These are phyloP conservation scores for Bedellia somnulentella DNA, from an alignment of 2,888 invertebrate genomes.

Conservation along the genomic window DNA sequence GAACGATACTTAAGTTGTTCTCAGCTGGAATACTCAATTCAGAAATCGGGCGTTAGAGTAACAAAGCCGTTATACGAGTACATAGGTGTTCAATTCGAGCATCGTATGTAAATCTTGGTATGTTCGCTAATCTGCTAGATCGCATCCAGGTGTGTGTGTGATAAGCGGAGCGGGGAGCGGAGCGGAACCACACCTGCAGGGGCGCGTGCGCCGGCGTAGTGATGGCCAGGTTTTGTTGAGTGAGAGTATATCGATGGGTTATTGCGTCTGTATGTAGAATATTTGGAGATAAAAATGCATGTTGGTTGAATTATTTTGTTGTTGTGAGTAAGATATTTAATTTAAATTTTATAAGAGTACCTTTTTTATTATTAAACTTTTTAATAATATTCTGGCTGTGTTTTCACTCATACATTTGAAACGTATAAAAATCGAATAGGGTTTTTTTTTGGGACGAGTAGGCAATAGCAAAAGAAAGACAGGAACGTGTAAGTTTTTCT, in stretches of 20 bases:
- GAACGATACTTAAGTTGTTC: too few species aligned
- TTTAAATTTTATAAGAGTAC: background rate
- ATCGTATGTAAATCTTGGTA: slow-evolving; percentile 15
- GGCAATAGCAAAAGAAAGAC: background rate
- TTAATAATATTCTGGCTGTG: too few species aligned
- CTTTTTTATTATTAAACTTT: background rate
- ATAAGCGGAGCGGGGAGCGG: slow-evolving; percentile 21
- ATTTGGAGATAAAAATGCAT: background rate
- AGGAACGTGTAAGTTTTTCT: too few species aligned
- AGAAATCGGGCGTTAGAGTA: too few species aligned
- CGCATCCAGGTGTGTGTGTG: slow-evolving; percentile 26
- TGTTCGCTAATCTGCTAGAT: too few species aligned
- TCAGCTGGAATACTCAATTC: too few species aligned
- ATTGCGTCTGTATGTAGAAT: background rate
- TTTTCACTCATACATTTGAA: too few species aligned
- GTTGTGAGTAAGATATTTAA: background rate
- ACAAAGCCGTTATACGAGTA: too few species aligned
- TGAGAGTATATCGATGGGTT: background rate
- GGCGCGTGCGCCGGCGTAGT: slow-evolving; percentile 22
- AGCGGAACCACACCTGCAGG: slow-evolving; percentile 52
- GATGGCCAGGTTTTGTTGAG: background rate
- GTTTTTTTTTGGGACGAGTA: background rate
- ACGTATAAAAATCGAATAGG: too few species aligned
- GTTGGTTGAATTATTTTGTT: background rate
- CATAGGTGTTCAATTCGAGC: background rate